Evolutionary conservation across 1,140 invertebrate genomes (phyloP).

Genomic region (Radopholus similis): DNA sequence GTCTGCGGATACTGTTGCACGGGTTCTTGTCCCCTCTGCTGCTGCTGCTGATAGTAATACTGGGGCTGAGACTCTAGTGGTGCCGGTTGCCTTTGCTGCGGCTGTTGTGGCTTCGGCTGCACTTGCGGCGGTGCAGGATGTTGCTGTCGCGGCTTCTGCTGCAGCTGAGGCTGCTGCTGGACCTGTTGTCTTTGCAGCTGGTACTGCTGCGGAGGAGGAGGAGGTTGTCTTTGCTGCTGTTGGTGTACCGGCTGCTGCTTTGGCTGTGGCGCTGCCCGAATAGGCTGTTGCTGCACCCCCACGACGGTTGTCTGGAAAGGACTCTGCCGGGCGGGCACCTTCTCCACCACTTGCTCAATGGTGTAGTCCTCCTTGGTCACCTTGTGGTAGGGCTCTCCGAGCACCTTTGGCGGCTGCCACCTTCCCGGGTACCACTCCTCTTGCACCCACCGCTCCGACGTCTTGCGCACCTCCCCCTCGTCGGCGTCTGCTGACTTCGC

Average conservation of each 20-base stretch:
- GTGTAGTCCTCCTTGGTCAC: conserved; percentile 2
- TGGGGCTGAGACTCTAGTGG: background rate
- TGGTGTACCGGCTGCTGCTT: conserved; percentile 9
- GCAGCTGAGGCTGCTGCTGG: conserved; percentile 1
- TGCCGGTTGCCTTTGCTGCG: background rate
- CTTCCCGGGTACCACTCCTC: background rate
- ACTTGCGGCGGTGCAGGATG: background rate
- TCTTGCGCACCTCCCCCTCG: background rate
- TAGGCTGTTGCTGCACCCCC: background rate
- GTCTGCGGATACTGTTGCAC: background rate
- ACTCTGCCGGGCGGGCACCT: background rate
- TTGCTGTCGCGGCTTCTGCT: background rate
- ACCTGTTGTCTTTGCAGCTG: conserved; percentile 3
- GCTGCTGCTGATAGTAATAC: background rate
- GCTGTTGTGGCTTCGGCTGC: conserved; percentile 1
- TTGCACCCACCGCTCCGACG: background rate
- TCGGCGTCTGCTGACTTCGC: background rate
- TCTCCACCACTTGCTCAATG: background rate
- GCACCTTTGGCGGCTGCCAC: background rate
- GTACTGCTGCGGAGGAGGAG: background rate
- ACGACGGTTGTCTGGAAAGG: background rate
- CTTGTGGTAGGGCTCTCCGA: background rate
- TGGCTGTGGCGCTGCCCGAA: conserved; percentile 1
- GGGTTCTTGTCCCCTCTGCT: background rate
- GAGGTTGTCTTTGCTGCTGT: conserved; percentile 6